These are phyloP conservation scores for Pseudopipra pipra DNA, from an alignment of 2,113 vertebrate genomes.

Conservation along the genomic window DNA sequence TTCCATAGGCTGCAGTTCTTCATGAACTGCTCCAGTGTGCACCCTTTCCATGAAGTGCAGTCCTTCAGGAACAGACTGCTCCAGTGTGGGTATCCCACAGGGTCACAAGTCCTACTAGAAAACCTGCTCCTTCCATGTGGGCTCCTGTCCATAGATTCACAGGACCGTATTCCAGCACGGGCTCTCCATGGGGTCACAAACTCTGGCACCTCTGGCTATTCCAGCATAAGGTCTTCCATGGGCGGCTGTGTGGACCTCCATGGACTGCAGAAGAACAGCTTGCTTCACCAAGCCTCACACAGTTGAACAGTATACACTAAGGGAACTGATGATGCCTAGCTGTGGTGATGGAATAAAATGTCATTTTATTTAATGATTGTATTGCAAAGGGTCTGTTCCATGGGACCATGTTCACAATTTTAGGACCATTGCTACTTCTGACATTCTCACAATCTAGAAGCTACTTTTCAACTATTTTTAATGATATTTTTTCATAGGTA, in stretches of 20 bases:
- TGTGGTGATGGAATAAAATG: neutral
- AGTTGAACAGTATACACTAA: rapidly evolving
- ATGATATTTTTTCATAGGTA: neutral
- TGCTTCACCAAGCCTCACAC: neutral
- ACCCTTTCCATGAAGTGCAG: neutral
- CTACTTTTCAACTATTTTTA: neutral
- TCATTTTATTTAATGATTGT: neutral
- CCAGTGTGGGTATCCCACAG: neutral
- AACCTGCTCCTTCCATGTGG: neutral
- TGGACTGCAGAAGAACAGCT: neutral
- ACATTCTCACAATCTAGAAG: neutral
- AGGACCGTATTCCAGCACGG: neutral
- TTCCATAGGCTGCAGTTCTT: neutral
- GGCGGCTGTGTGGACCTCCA: neutral
- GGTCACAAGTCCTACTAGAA: neutral
- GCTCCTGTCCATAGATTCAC: neutral
- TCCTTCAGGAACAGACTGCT: no score
- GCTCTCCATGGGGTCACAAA: neutral
- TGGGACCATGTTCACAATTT: neutral
- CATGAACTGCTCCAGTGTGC: neutral
- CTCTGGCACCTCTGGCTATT: neutral
- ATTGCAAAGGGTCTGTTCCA: neutral
- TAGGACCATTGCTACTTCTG: neutral
- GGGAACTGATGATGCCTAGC: neutral
- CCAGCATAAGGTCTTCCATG: rapidly evolving